Percentiles rank a stretch among this genome's conserved stretches.
These are phyloP conservation scores for Erebia palarica DNA, from an alignment of 2,888 invertebrate genomes.

Conservation along the genomic window DNA sequence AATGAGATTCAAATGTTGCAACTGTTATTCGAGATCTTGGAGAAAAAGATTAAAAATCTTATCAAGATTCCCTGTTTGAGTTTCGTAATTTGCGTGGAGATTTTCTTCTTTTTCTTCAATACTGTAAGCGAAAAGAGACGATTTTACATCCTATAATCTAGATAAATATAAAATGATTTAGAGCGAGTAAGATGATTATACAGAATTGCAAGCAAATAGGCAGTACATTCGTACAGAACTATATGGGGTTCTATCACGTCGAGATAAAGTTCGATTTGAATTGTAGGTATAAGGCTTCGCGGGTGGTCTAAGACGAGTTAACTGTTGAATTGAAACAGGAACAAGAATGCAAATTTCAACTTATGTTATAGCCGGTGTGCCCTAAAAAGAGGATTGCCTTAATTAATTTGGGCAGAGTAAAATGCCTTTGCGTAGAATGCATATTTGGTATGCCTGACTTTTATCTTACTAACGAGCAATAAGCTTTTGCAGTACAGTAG, in stretches of 20 bases:
- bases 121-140: background rate
- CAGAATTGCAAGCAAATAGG: constrained; percentile 50
- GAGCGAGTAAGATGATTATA: constrained; percentile 48
- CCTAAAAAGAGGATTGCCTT: constrained; percentile 33
- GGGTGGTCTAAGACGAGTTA: constrained; percentile 78
- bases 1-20: constrained; percentile 80
- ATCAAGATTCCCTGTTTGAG: constrained; percentile 29
- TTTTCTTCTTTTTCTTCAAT: constrained; percentile 15
- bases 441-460: constrained; percentile 3
- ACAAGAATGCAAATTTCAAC: constrained; percentile 71
- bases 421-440: constrained; percentile 20
- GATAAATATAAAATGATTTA: constrained; percentile 50
- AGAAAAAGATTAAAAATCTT: constrained; percentile 60
- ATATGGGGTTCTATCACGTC: constrained; percentile 55
- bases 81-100: constrained; percentile 18
- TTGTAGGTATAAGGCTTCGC: constrained; percentile 61
- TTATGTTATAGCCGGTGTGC: constrained; percentile 32
- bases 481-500: background rate
- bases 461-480: background rate
- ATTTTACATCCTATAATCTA: constrained; percentile 30
- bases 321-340: constrained; percentile 71
- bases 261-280: constrained; percentile 74
- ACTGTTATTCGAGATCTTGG: constrained; percentile 67
- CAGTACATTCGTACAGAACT: constrained; percentile 43
- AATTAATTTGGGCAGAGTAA: constrained; percentile 36